phyloP scores from a whole-genome alignment of 2,113 vertebrate genomes.

The Ursus arctos region DNA sequence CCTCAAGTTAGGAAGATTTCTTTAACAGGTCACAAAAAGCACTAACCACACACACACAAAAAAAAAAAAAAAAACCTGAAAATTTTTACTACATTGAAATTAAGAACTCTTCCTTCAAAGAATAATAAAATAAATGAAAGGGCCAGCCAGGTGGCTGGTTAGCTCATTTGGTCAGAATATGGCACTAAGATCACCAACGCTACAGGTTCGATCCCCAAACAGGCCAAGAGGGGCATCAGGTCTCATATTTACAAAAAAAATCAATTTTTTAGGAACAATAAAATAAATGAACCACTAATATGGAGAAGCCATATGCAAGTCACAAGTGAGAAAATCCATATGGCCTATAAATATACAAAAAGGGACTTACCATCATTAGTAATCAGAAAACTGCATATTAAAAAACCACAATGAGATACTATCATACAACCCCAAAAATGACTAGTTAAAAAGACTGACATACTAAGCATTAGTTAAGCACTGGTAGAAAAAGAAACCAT shows the following conservation, averaged over 20 bases:
- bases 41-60: neutral
- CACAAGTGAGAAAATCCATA: neutral
- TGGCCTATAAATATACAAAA: neutral
- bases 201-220: neutral
- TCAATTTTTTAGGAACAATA: neutral
- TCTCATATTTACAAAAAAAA: neutral
- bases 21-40: neutral
- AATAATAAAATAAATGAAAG: neutral
- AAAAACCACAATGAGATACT: neutral
- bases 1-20: neutral
- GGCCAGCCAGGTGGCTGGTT: neutral
- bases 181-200: neutral
- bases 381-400: neutral
- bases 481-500: neutral
- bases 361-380: neutral
- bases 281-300: neutral
- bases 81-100: neutral
- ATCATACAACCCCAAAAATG: constrained; percentile 21
- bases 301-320: neutral
- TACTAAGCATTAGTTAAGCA: neutral
- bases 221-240: neutral
- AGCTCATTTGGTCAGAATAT: neutral
- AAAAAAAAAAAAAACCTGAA: neutral
- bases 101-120: neutral
- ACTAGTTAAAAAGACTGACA: neutral